These are phyloP conservation scores for Polypedilum pembai DNA, from an alignment of 1,140 invertebrate genomes.

Conservation along the genomic window DNA sequence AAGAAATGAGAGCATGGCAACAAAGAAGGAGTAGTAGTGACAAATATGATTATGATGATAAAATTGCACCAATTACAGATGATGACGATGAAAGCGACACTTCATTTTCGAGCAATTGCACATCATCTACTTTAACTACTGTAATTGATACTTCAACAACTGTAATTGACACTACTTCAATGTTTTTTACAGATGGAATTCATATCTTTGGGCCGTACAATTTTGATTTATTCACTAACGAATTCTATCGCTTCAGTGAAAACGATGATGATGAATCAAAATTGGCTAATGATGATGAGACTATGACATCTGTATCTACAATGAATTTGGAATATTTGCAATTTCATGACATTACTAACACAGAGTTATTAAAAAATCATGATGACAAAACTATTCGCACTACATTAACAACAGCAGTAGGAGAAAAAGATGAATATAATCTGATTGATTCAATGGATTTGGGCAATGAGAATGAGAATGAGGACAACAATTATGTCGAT, in stretches of 20 bases:
- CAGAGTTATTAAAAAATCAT: slow-evolving; percentile 22
- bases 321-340: background rate
- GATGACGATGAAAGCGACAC: too few species aligned
- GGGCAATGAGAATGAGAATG: background rate
- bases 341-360: background rate
- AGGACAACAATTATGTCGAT: background rate
- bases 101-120: too few species aligned
- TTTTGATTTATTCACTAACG: slow-evolving; percentile 21
- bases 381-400: background rate
- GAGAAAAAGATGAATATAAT: background rate
- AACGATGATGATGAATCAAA: background rate
- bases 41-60: too few species aligned
- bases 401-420: too few species aligned
- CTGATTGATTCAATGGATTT: background rate
- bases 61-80: too few species aligned
- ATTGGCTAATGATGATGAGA: background rate
- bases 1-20: background rate
- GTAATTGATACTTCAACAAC: background rate
- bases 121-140: background rate
- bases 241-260: background rate
- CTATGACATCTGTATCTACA: background rate
- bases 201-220: background rate
- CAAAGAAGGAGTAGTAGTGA: too few species aligned
- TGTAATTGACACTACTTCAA: background rate
- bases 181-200: background rate